phyloP scores from a whole-genome alignment of 2,113 vertebrate genomes.

The Sceloporus tristichus region DNA sequence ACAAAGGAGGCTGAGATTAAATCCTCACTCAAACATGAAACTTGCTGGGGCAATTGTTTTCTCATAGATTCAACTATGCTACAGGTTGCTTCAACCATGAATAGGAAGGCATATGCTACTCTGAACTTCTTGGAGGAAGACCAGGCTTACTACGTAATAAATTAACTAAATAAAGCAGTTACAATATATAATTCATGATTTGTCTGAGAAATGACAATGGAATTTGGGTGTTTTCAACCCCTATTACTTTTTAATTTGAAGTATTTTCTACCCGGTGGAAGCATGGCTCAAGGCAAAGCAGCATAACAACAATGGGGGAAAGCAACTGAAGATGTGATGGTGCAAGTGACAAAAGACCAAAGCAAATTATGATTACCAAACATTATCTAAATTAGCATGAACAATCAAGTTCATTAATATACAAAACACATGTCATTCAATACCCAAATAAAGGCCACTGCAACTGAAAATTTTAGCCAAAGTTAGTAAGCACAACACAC shows the following conservation, averaged over 20 bases:
- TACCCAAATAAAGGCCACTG: background rate
- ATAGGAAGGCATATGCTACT: background rate
- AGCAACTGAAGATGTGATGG: background rate
- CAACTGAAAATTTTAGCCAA: background rate
- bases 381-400: background rate
- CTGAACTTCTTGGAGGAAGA: background rate
- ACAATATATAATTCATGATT: background rate
- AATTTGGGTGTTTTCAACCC: background rate
- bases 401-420: background rate
- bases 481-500: background rate
- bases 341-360: background rate
- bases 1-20: background rate
- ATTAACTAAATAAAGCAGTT: too few relatives aligned
- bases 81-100: background rate
- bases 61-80: background rate
- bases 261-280: conserved; percentile 5
- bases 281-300: background rate
- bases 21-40: background rate
- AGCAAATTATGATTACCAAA: background rate
- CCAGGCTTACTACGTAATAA: background rate
- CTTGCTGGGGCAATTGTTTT: background rate
- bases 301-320: background rate
- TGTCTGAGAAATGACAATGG: background rate
- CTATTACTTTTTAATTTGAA: background rate
- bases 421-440: background rate